phyloP scores from a whole-genome alignment of 2,888 invertebrate species.

The Clusia tigrina region DNA sequence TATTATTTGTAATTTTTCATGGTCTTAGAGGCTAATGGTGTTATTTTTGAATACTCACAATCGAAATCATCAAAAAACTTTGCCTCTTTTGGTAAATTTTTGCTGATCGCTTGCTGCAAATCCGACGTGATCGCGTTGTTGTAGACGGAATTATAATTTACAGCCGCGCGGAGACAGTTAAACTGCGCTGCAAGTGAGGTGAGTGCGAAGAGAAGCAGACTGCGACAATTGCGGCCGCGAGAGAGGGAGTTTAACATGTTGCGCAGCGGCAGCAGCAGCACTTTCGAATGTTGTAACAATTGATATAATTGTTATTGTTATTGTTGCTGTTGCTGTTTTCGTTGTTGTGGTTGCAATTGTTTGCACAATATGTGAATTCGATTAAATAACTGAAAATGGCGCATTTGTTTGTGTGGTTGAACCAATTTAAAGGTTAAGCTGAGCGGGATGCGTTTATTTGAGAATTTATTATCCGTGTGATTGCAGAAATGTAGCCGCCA shows the following conservation, averaged over 20 bases:
- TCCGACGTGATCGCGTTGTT: conserved; percentile 55
- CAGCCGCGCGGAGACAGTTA: conserved; percentile 17
- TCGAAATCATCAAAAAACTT: conserved; percentile 77
- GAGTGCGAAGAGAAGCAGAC: background rate
- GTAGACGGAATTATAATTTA: conserved; percentile 58
- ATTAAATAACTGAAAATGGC: background rate
- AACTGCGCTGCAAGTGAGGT: background rate
- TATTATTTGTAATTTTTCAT: background rate
- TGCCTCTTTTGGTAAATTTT: conserved; percentile 64
- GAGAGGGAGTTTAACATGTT: conserved; percentile 19
- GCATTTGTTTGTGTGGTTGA: conserved; percentile 10
- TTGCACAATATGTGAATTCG: conserved; percentile 12
- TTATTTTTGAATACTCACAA: conserved; percentile 67
- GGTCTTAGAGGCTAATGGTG: background rate
- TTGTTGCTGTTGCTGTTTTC: conserved; percentile 19
- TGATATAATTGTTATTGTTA: background rate
- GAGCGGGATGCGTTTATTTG: no score
- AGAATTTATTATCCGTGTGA: no score
- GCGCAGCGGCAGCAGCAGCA: conserved; percentile 30
- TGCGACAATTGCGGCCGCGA: background rate
- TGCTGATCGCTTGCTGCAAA: conserved; percentile 57
- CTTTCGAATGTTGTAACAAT: background rate
- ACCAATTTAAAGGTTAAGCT: no score
- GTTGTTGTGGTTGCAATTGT: conserved; percentile 14
- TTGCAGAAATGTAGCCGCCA: no score